These are phyloP conservation scores for Incurvaria masculella DNA, from an alignment of 2,888 invertebrate species.

Conservation along the genomic window DNA sequence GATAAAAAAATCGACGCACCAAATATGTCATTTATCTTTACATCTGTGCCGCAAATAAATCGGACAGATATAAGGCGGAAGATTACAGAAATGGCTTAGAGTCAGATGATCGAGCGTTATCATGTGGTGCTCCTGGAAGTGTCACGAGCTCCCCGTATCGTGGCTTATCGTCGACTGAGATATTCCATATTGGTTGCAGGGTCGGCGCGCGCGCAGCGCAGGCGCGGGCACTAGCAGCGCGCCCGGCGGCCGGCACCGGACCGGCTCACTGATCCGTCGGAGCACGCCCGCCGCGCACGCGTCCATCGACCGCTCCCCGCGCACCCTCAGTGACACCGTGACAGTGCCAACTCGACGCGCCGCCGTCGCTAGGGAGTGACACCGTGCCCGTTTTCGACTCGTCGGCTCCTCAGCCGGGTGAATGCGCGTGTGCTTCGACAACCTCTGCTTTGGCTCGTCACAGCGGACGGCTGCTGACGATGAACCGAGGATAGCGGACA, in stretches of 20 bases:
- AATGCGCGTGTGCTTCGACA: slow-evolving; percentile 91
- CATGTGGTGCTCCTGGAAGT: too few relatives aligned
- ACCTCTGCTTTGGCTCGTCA: slow-evolving; percentile 87
- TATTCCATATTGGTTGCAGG: background rate
- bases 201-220: background rate
- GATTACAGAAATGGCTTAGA: too few relatives aligned
- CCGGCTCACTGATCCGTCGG: background rate
- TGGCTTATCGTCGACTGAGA: background rate
- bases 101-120: background rate
- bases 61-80: background rate
- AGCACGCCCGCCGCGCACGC: background rate
- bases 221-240: background rate
- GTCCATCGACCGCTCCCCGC: background rate
- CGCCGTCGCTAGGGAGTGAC: slow-evolving; percentile 18
- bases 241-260: background rate
- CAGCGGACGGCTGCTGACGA: slow-evolving; percentile 78
- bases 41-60: background rate
- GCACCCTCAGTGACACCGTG: background rate
- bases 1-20: too few relatives aligned
- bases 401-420: slow-evolving; percentile 61
- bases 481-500: slow-evolving; percentile 58
- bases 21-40: too few relatives aligned
- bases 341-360: slow-evolving; percentile 5
- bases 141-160: background rate
- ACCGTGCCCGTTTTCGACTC: slow-evolving; percentile 40